Base-by-base conservation (phyloP, 2,113 vertebrate genomes). In the Ictidomys tridecemlineatus region DNA sequence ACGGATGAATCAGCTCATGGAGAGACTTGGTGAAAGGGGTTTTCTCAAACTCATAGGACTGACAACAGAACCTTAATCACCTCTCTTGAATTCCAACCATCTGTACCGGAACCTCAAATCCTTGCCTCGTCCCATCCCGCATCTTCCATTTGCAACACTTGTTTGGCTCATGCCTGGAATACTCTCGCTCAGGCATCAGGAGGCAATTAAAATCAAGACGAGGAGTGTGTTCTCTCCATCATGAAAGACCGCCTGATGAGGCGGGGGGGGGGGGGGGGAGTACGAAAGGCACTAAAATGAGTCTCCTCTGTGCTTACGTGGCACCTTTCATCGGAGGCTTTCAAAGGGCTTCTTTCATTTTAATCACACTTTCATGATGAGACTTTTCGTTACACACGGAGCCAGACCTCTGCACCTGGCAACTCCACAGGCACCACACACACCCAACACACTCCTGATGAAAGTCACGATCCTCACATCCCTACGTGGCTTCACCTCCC, bases 181-280 rank as follows among this genome's bases (percentile, higher is more conserved):
- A 14, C 1, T 28, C 53, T 74, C 45, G 18, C 12, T 10, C 42
- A 39, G n/a, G 56, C 61, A 51, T 28, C 42, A 28, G 69, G 69
- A 86, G 78, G 37, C 34, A 77, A 91, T 85, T 94, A 80, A 89
- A 92, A 90, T 95, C 32, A 69, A 89, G 76, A 70, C 0, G 3
- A 63, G 63, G 16, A 34, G 13, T 32, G 45, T 0, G 2, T 48
- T 61, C 58, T 89, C 48, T 28, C 95, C 72, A 39, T 84, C 32
- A 37, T 87, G 89, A 94, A 93, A 90, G 85, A n/a, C 45, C 8
- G 37, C 22, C 88, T 85, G 77, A 95, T 65, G 94, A 96, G 85
- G 32, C 70, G 16, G 16, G 0, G 32, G 65, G 45, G 79, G 56
- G 5, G 58, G 5, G 42, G 42, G 42, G 5, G 42, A n/a, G 12